Evolutionary conservation across 2,797 vertebrate species (phyloP), one percentile per base, ranked within the genome.

Genomic region (Melanotaenia pygmaea): DNA sequence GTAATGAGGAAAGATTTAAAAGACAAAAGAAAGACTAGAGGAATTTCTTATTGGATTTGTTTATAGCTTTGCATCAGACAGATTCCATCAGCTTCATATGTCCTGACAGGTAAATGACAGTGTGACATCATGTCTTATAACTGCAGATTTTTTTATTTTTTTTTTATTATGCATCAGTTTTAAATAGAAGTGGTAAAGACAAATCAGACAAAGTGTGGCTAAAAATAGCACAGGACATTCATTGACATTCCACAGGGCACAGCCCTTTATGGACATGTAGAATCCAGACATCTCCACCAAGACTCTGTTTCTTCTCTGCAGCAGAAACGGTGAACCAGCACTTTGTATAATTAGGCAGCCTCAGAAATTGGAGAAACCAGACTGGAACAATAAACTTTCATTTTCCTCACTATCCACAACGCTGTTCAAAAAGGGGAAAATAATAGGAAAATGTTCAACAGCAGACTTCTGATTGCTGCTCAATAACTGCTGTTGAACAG

Each of bases 161-260:
- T 26, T 26, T 26, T 26, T 26, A 26, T 26, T 26, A 26, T 26
- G 70, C 9, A 66, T 75, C 38, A 50, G 14, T 24, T n/a, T 81
- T 80, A 57, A 43, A 53, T 43, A 68, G 74, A 58, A 80, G 76
- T 67, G 72, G 68, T 71, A 67, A 82, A 77, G 80, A 86, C 59
- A 65, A 81, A 83, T 84, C 71, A 73, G 38, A 82, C 62, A 76
- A 69, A 86, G 77, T 86, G 81, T 56, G 71, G 22, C 87, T 92
- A 92, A 88, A 92, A 90, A 92, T 93, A 93, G 79, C 59, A 5
- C 32, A 9, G 65, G 64, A 20, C 72, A 72, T 75, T 93, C 81
- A 91, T 92, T 92, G 85, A 82, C 84, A 94, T 92, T 90, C 89
- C 50, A 64, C 51, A 9, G 64, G 67, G 86, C 72, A 70, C 47